phyloP scores from a whole-genome alignment of 2,113 vertebrate species.

The Sebastes schlegelii region DNA sequence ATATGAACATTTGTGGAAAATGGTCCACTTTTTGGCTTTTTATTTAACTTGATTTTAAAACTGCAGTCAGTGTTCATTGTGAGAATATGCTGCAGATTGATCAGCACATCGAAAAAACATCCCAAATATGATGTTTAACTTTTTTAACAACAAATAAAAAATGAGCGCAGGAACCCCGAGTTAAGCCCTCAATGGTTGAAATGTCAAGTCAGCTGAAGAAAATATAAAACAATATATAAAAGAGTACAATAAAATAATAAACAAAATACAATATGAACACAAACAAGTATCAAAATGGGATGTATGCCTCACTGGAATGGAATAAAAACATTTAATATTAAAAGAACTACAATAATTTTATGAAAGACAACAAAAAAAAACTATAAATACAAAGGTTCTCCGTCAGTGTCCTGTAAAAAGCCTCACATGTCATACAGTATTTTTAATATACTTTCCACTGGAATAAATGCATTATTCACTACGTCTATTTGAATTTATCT shows the following conservation, averaged over 20 bases:
- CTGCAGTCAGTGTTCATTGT: slow-evolving; percentile 4
- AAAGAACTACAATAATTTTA: slow-evolving; percentile 57
- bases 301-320: slow-evolving; percentile 55
- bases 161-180: slow-evolving; percentile 17
- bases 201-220: slow-evolving; percentile 25
- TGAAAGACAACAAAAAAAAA: slow-evolving; percentile 51
- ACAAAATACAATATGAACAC: slow-evolving; percentile 53
- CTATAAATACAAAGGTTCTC: slow-evolving; percentile 75
- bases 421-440: slow-evolving; percentile 46
- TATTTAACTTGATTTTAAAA: neutral
- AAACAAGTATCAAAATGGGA: slow-evolving; percentile 68
- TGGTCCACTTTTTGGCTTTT: neutral
- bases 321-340: slow-evolving; percentile 70
- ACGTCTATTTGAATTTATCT: slow-evolving; percentile 14
- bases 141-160: neutral
- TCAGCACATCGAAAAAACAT: neutral
- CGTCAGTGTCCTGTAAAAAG: slow-evolving; percentile 75
- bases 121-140: neutral
- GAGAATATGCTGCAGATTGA: neutral
- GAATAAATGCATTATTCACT: slow-evolving; percentile 39
- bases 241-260: slow-evolving; percentile 56
- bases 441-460: slow-evolving; percentile 44
- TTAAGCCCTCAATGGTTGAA: neutral
- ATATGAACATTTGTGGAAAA: too few species aligned
- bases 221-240: slow-evolving; percentile 62